A percentile compares a stretch with the other conserved stretches of the same genome.
phyloP scores from a whole-genome alignment of 2,888 invertebrate species.

The Eupithecia pulchellata region DNA sequence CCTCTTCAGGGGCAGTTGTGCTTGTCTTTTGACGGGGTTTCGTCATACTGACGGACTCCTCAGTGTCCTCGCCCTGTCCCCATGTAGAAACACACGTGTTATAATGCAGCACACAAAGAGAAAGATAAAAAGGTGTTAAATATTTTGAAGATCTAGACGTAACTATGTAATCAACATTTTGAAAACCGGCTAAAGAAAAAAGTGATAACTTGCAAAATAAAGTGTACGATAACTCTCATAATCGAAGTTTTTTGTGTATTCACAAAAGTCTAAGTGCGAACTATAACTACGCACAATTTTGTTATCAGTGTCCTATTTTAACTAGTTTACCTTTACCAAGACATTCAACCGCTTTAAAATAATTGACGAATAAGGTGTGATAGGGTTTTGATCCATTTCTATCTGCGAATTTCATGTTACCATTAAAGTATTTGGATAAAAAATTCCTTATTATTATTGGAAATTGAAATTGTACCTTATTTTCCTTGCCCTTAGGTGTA shows the following conservation, averaged over 20 bases:
- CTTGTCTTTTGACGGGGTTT: slow-evolving; percentile 81
- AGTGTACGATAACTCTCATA: background rate
- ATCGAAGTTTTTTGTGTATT: slow-evolving; percentile 4
- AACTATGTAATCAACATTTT: background rate
- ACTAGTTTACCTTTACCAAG: slow-evolving; percentile 68
- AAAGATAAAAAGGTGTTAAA: background rate
- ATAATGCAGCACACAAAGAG: slow-evolving; percentile 48
- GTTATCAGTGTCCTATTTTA: slow-evolving; percentile 34
- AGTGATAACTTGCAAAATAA: background rate
- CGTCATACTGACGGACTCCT: slow-evolving; percentile 80
- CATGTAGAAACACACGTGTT: slow-evolving; percentile 58
- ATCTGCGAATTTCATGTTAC: slow-evolving; percentile 50
- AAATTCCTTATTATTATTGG: background rate
- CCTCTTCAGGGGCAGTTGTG: slow-evolving; percentile 81
- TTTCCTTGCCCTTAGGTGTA: slow-evolving; percentile 64
- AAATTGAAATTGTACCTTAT: slow-evolving; percentile 60
- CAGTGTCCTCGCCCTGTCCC: slow-evolving; percentile 79
- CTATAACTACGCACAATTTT: slow-evolving; percentile 3
- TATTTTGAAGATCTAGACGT: background rate
- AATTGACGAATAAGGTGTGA: slow-evolving; percentile 53
- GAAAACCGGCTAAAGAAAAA: background rate
- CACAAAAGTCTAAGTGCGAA: slow-evolving; percentile 11
- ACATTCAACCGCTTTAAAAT: slow-evolving; percentile 67
- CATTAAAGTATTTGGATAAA: slow-evolving; percentile 13
- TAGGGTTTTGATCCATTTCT: slow-evolving; percentile 54